Percentiles rank a stretch among this genome's conserved stretches.
These are phyloP conservation scores for Drosophila pallidifrons DNA, from an alignment of 1,140 invertebrate genomes.

Conservation along the genomic window DNA sequence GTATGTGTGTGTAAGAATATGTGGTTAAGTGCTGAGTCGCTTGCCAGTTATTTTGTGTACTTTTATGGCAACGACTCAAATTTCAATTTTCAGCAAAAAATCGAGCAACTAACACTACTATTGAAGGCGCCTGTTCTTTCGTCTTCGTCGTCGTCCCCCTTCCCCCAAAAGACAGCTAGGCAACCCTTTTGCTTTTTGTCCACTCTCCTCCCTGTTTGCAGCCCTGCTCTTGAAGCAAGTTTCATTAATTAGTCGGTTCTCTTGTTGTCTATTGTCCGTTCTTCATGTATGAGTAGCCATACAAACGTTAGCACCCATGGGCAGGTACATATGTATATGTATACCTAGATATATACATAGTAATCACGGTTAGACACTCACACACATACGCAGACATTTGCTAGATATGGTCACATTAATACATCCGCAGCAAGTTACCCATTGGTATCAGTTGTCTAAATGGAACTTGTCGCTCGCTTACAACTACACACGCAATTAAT, in stretches of 20 bases:
- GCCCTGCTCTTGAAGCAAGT: constrained; percentile 24
- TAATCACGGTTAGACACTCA: constrained; percentile 32
- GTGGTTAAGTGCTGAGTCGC: constrained; percentile 24
- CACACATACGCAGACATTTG: background rate
- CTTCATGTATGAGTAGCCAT: constrained; percentile 46
- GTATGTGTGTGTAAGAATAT: constrained; percentile 9
- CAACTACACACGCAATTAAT: constrained; percentile 28
- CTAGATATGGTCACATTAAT: constrained; percentile 53
- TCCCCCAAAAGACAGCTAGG: background rate
- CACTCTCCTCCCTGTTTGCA: background rate
- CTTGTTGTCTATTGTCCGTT: constrained; percentile 35
- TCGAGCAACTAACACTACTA: constrained; percentile 47
- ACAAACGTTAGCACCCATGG: constrained; percentile 54
- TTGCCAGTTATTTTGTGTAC: constrained; percentile 54
- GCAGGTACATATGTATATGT: constrained; percentile 37
- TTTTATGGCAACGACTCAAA: constrained; percentile 68
- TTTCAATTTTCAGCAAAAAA: constrained; percentile 54
- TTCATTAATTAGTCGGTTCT: constrained; percentile 47
- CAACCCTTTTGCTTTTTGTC: constrained; percentile 14
- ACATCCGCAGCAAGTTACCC: constrained; percentile 56
- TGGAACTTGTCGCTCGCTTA: constrained; percentile 60
- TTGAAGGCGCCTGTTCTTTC: constrained; percentile 22
- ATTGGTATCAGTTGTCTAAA: constrained; percentile 57
- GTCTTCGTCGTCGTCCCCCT: background rate
- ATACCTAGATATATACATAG: constrained; percentile 14